Evolutionary conservation across 2,797 vertebrate genomes (phyloP).

Genomic region (Smutsia temminckii): DNA sequence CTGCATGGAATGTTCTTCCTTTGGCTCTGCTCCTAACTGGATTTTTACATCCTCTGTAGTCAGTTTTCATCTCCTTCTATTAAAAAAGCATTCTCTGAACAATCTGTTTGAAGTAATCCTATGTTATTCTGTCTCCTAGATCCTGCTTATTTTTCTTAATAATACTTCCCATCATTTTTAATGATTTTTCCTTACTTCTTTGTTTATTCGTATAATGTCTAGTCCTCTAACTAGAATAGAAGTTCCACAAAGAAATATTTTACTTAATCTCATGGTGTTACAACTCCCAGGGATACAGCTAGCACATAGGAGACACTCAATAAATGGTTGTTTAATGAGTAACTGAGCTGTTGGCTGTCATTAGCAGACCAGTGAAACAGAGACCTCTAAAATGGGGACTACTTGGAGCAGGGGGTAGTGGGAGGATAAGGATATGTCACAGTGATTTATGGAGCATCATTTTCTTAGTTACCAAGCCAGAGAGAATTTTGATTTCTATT

Average conservation of each 20-base stretch:
- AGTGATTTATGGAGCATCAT: neutral
- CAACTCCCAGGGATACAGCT: neutral
- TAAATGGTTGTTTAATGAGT: neutral
- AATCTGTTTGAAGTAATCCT: neutral
- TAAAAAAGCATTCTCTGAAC: neutral
- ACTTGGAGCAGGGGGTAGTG: fast-evolving
- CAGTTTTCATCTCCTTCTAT: neutral
- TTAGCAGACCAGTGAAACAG: neutral
- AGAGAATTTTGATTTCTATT: neutral
- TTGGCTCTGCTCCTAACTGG: neutral
- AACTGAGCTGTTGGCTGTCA: neutral
- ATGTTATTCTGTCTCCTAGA: neutral
- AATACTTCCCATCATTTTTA: neutral
- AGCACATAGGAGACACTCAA: too few species aligned
- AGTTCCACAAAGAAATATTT: neutral
- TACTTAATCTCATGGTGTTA: neutral
- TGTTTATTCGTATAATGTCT: neutral
- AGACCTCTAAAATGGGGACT: neutral
- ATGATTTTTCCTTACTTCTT: neutral
- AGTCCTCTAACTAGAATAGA: neutral
- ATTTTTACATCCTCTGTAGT: neutral
- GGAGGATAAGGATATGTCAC: neutral
- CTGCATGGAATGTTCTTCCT: neutral
- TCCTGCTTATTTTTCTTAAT: neutral
- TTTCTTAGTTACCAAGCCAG: neutral